These are phyloP conservation scores for Sebastes schlegelii DNA, from an alignment of 2,113 vertebrate species.

Conservation along the genomic window DNA sequence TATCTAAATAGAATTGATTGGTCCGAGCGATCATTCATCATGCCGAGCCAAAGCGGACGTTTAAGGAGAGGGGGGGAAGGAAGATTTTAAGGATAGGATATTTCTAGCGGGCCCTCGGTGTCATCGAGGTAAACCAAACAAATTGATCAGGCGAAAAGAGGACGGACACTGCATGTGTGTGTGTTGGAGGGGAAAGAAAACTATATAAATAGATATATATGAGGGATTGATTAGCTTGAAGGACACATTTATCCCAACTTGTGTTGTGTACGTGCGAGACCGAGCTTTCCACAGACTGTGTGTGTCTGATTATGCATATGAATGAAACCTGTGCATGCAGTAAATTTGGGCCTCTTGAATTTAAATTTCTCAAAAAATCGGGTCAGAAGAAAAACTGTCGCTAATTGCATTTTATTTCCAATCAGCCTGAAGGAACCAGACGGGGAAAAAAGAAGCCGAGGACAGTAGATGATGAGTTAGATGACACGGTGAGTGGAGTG, in stretches of 20 bases:
- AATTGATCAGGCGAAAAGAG: slow-evolving; percentile 36
- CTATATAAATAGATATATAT: background rate
- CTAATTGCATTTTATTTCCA: slow-evolving; percentile 56
- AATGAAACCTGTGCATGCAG: slow-evolving; percentile 19
- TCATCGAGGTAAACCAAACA: slow-evolving; percentile 47
- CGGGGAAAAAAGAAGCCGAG: background rate
- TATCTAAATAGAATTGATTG: slow-evolving; percentile 77
- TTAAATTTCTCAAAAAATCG: slow-evolving; percentile 53
- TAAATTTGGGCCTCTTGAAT: slow-evolving; percentile 51
- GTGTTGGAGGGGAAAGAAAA: background rate
- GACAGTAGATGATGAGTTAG: slow-evolving; percentile 39
- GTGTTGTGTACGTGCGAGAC: background rate
- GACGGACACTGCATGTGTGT: background rate
- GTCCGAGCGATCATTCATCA: slow-evolving; percentile 66
- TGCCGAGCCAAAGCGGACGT: slow-evolving; percentile 35
- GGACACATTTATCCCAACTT: background rate
- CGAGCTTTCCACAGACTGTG: background rate
- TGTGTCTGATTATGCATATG: slow-evolving; percentile 24
- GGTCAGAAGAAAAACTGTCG: slow-evolving; percentile 32
- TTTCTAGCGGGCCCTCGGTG: slow-evolving; percentile 32
- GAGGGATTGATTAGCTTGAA: background rate
- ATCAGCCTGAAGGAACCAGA: slow-evolving; percentile 44
- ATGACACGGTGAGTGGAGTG: slow-evolving; percentile 36
- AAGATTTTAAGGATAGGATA: slow-evolving; percentile 57
- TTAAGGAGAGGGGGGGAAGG: slow-evolving; percentile 40